Evolutionary conservation across 1,140 invertebrate species (phyloP).

Genomic region (Ectropis grisescens): DNA sequence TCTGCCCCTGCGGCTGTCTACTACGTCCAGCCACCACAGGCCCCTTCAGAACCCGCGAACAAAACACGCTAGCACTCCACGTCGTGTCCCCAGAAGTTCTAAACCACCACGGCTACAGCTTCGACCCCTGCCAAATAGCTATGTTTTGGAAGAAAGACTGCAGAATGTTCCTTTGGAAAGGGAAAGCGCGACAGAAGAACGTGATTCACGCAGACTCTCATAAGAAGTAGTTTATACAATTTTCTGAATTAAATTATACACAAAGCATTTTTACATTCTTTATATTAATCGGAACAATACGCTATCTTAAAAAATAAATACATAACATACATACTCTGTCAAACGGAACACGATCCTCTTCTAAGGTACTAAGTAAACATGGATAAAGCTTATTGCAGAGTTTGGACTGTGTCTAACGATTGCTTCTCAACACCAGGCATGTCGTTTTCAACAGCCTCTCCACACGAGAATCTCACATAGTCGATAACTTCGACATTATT

Average conservation of each 20-base stretch:
- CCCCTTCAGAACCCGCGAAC: conserved; percentile 52
- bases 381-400: conserved; percentile 73
- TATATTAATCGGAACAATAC: too few relatives aligned
- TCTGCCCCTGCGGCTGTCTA: conserved; percentile 56
- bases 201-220: conserved; percentile 23
- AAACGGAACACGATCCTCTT: too few relatives aligned
- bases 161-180: conserved; percentile 77
- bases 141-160: conserved; percentile 77
- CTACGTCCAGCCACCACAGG: conserved; percentile 27
- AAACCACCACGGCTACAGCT: conserved; percentile 49
- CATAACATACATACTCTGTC: too few relatives aligned
- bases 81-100: conserved; percentile 52
- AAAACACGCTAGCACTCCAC: conserved; percentile 44
- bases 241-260: too few relatives aligned
- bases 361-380: too few relatives aligned
- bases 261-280: too few relatives aligned
- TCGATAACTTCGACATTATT: conserved; percentile 81
- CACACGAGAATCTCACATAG: conserved; percentile 89
- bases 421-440: conserved; percentile 63
- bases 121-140: conserved; percentile 49
- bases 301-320: too few relatives aligned
- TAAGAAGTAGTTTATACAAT: conserved; percentile 18
- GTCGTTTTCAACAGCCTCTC: conserved; percentile 68
- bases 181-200: conserved; percentile 37
- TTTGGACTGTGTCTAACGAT: conserved; percentile 72